Evolutionary conservation across 1,140 invertebrate genomes (phyloP), one percentile per base, ranked within the genome.

Genomic region (Cydia strobilella): DNA sequence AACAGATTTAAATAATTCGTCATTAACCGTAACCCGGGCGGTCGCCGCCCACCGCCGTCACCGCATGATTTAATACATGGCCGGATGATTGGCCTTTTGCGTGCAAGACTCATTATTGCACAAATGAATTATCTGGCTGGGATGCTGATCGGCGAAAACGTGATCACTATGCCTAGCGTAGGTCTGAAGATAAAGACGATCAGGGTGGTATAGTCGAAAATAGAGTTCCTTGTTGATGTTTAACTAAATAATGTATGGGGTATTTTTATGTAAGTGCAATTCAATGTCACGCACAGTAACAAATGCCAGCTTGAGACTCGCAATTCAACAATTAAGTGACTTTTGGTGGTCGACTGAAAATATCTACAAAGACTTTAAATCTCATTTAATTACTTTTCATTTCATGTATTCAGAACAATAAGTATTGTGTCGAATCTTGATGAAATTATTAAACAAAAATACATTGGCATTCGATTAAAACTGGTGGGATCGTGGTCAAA

Each of bases 1-100:
- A 69, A 72, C 75, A 63, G 20, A 77, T 76, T 77, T 76, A 69
- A 80, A 80, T 80, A 73, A 76, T 76, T 25, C 66, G 18, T 76
- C 76, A 80, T 82, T 80, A 82, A 80, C 54, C 13, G 65, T 35
- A 18, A 39, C 65, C 65, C 31, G 65, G 27, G 65, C 65, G 65
- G 65, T 35, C 54, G 54, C 65, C 65, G 65, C 65, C 65, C 65
- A 69, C 65, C 65, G 63, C 62, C 25, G 65, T 69, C 65, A 39
- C 13, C 65, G 65, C 27, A 69, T 69, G 65, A 69, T 69, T 69
- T 69, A 66, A 66, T 25, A 35, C 65, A 31, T 12, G 27, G 27
- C 31, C 31, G 18, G n/a, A 69, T 69, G 31, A 42, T 69, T 69
- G 31, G 65, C 65, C 31, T 31, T 69, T 69, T 35, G 65, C 65